Evolutionary conservation across 2,888 invertebrate species (phyloP).

Genomic region (Metacarcinus magister): DNA sequence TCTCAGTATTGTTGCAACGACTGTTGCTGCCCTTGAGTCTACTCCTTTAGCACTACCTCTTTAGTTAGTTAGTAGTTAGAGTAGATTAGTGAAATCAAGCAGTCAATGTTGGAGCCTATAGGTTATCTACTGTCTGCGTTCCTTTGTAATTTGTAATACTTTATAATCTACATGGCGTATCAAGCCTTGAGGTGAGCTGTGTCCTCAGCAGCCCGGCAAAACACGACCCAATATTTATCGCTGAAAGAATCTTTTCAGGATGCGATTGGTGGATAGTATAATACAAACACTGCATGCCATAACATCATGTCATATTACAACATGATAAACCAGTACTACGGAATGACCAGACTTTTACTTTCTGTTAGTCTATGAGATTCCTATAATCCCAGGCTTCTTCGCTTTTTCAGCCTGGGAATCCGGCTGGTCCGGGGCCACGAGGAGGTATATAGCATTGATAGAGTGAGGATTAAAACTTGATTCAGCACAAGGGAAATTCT

Average conservation of each 20-base stretch:
- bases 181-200: not conserved
- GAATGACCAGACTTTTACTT: not conserved
- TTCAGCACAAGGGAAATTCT: not conserved
- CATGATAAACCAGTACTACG: not conserved
- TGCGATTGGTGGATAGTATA: not conserved
- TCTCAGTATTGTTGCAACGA: no score
- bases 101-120: no score
- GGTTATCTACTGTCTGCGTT: no score
- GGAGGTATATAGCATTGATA: no score
- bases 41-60: no score
- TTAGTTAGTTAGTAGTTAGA: no score
- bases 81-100: no score
- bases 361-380: not conserved
- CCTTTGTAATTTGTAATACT: no score
- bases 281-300: not conserved
- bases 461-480: slow-evolving; percentile 26
- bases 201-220: not conserved
- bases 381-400: not conserved
- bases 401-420: not conserved
- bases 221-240: not conserved
- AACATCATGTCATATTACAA: not conserved
- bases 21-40: no score
- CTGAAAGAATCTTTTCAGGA: not conserved
- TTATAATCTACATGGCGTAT: no score
- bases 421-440: not conserved